Percentiles rank a stretch among this genome's conserved stretches.
Evolutionary conservation across 2,888 invertebrate species (phyloP).

Genomic region (Neoscelio sp.): DNA sequence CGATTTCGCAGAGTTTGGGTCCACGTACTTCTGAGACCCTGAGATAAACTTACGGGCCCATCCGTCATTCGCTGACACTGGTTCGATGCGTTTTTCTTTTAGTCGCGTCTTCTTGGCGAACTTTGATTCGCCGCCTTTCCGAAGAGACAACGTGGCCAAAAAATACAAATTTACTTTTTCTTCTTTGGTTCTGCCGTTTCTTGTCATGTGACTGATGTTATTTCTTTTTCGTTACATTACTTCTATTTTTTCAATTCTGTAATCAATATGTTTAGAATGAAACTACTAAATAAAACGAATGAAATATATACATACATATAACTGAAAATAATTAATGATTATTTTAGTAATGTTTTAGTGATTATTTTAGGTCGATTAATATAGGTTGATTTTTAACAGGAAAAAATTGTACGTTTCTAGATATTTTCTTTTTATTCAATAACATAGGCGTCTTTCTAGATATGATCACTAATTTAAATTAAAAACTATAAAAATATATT

Average conservation of each 20-base stretch:
- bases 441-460: too few relatives aligned
- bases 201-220: slow-evolving; percentile 26
- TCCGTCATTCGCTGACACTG: slow-evolving; percentile 81
- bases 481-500: neutral
- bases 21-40: slow-evolving; percentile 72
- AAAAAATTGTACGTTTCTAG: too few relatives aligned
- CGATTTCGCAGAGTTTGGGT: slow-evolving; percentile 39
- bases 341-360: too few relatives aligned
- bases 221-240: slow-evolving; percentile 38
- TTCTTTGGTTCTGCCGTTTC: slow-evolving; percentile 36
- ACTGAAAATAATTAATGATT: too few relatives aligned
- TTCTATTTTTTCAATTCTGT: slow-evolving; percentile 1
- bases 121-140: slow-evolving; percentile 59
- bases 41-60: slow-evolving; percentile 75
- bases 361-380: too few relatives aligned
- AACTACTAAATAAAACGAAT: too few relatives aligned
- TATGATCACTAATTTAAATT: neutral
- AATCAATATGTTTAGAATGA: neutral
- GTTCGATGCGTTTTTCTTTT: slow-evolving; percentile 75
- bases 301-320: too few relatives aligned
- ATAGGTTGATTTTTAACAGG: too few relatives aligned
- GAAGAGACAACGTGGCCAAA: slow-evolving; percentile 41
- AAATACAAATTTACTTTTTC: slow-evolving; percentile 53
- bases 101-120: slow-evolving; percentile 36
- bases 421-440: too few relatives aligned